These are phyloP conservation scores for Falco biarmicus DNA, from an alignment of 2,797 vertebrate species.

Conservation along the genomic window DNA sequence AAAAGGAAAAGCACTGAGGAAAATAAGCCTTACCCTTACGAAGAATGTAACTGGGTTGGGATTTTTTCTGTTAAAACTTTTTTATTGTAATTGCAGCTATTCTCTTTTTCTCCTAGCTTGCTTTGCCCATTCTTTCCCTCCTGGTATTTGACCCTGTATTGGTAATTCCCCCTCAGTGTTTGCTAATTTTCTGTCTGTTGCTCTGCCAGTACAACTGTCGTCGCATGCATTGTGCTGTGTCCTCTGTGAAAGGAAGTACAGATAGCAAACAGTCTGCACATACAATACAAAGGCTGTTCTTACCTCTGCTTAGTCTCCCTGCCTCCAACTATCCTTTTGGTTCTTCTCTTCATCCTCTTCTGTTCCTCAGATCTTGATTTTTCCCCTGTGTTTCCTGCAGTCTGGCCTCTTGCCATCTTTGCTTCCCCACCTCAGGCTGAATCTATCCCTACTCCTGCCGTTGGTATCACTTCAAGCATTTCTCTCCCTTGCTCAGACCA, in stretches of 20 bases:
- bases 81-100: background rate
- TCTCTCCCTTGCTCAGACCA: background rate
- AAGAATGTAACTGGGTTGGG: background rate
- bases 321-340: background rate
- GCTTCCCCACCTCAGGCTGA: background rate
- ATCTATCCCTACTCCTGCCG: background rate
- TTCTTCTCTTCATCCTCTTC: background rate
- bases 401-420: background rate
- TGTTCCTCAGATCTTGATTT: background rate
- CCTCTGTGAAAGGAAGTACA: background rate
- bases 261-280: background rate
- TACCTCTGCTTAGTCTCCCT: background rate
- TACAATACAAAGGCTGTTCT: background rate
- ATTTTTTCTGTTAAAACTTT: background rate
- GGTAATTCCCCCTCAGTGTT: background rate
- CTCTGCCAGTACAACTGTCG: background rate
- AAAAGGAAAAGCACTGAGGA: background rate
- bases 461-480: background rate
- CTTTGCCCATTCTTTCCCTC: background rate
- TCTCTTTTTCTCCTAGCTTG: background rate
- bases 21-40: background rate
- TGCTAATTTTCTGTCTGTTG: slow-evolving; percentile 14
- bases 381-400: background rate
- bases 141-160: background rate
- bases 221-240: background rate